These are phyloP conservation scores for Clanis bilineata DNA, from an alignment of 2,888 invertebrate genomes.

Conservation along the genomic window DNA sequence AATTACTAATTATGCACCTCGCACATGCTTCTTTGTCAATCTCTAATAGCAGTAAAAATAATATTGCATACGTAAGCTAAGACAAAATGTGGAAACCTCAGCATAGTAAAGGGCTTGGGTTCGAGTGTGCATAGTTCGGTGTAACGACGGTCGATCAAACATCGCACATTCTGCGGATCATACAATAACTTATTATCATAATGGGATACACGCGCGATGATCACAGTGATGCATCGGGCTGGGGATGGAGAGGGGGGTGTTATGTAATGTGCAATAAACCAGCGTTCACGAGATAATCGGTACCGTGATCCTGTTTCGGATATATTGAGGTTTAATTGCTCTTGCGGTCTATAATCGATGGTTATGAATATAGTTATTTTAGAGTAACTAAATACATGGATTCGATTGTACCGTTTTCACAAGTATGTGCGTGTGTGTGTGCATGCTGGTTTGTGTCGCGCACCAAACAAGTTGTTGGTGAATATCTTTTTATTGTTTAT, in stretches of 20 bases:
- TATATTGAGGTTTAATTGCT: neutral
- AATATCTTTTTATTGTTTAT: too few species aligned
- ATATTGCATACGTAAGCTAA: too few species aligned
- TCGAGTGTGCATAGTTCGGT: neutral
- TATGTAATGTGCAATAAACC: slow-evolving; percentile 1
- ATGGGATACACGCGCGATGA: neutral
- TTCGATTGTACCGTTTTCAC: too few species aligned
- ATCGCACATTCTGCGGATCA: neutral
- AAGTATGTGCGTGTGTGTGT: too few species aligned
- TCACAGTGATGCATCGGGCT: neutral
- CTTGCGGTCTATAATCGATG: neutral
- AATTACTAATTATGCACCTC: too few species aligned
- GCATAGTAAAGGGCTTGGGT: neutral
- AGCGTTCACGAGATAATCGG: neutral
- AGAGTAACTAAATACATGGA: too few species aligned
- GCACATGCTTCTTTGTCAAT: too few species aligned
- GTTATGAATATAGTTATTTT: neutral
- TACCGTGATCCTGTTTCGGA: neutral
- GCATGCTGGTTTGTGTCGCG: too few species aligned
- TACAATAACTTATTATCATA: slow-evolving; percentile 10
- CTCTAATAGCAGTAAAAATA: too few species aligned
- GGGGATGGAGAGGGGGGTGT: neutral
- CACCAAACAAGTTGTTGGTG: too few species aligned
- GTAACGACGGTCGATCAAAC: neutral
- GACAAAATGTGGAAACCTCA: too few species aligned